These are phyloP conservation scores for Parus major DNA, from an alignment of 2,113 vertebrate species.

Conservation along the genomic window DNA sequence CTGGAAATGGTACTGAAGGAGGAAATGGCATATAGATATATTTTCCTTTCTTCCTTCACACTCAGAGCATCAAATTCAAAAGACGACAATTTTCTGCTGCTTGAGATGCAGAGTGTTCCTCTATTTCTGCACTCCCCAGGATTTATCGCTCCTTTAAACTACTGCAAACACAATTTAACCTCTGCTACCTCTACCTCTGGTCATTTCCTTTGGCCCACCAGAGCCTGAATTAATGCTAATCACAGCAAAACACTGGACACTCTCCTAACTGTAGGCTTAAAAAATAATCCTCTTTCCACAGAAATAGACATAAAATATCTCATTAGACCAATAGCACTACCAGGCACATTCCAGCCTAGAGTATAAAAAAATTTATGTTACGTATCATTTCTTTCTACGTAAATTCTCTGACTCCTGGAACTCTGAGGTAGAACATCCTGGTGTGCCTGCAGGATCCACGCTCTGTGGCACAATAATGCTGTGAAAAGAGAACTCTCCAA, in stretches of 20 bases:
- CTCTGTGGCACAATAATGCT: background rate
- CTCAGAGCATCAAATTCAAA: conserved; percentile 11
- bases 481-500: background rate
- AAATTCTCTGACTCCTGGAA: background rate
- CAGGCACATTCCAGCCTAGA: conserved; percentile 11
- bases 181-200: background rate
- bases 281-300: conserved; percentile 3
- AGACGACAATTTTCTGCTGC: conserved; percentile 15
- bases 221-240: background rate
- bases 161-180: conserved; percentile 30
- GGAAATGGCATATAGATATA: conserved; percentile 22
- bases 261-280: background rate
- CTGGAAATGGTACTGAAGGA: background rate
- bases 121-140: background rate
- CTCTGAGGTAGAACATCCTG: background rate
- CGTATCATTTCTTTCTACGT: background rate
- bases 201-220: background rate
- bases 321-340: conserved; percentile 35
- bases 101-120: conserved; percentile 27
- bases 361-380: background rate
- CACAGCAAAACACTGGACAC: background rate
- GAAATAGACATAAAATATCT: conserved; percentile 33
- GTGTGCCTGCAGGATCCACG: background rate
- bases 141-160: conserved; percentile 16
- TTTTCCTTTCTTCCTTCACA: conserved; percentile 51